Evolutionary conservation across 2,888 invertebrate species (phyloP).

Genomic region (Amphipoea lucens): DNA sequence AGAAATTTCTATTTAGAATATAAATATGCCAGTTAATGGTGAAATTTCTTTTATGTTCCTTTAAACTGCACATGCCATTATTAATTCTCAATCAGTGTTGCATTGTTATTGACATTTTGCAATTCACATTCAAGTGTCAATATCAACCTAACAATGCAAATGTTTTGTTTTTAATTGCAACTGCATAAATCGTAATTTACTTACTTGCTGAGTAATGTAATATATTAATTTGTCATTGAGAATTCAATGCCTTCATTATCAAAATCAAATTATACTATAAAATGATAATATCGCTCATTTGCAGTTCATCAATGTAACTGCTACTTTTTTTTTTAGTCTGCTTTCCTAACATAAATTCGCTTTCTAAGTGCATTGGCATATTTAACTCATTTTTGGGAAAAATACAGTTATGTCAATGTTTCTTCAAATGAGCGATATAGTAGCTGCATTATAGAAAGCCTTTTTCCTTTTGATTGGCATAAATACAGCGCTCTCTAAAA

Average conservation of each 20-base stretch:
- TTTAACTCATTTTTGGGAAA: too few relatives aligned
- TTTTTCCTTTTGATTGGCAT: neutral
- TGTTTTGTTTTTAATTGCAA: neutral
- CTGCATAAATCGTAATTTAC: neutral
- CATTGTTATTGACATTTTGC: conserved; percentile 1
- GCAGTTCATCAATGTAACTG: too few relatives aligned
- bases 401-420: too few relatives aligned
- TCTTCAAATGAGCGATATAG: too few relatives aligned
- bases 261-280: neutral
- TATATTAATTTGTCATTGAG: neutral
- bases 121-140: conserved; percentile 1
- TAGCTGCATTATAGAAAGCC: too few relatives aligned
- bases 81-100: neutral
- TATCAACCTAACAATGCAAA: neutral
- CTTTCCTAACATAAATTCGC: too few relatives aligned
- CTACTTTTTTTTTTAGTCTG: too few relatives aligned
- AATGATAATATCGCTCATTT: neutral
- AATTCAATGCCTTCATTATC: neutral
- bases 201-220: conserved; percentile 1
- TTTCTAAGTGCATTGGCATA: too few relatives aligned
- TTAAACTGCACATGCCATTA: neutral
- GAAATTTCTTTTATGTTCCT: neutral
- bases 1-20: conserved; percentile 22
- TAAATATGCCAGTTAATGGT: conserved; percentile 4
- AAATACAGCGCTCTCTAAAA: too few relatives aligned